These are phyloP conservation scores for Conomelus anceps DNA, from an alignment of 2,888 invertebrate genomes.

Conservation along the genomic window DNA sequence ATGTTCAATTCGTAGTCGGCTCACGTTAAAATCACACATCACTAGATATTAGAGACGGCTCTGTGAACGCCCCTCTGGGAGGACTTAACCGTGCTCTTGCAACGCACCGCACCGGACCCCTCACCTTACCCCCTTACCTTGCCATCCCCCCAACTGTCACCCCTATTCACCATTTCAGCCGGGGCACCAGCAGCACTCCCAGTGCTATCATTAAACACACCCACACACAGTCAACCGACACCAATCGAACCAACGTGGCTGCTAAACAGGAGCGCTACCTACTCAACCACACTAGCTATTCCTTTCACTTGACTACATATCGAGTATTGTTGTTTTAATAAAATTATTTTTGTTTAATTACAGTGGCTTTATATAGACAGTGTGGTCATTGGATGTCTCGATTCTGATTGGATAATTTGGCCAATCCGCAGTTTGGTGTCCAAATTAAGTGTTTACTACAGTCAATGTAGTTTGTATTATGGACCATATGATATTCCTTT, in stretches of 20 bases:
- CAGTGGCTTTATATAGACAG: no score
- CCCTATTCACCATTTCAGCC: background rate
- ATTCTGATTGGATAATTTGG: no score
- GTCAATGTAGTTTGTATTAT: no score
- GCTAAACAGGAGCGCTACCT: background rate
- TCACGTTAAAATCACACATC: slow-evolving; percentile 27
- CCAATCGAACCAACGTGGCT: background rate
- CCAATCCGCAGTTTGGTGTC: no score
- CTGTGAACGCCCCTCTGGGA: slow-evolving; percentile 22
- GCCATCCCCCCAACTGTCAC: background rate
- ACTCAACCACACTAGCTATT: background rate
- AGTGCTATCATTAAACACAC: slow-evolving; percentile 4
- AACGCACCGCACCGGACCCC: background rate
- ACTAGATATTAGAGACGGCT: slow-evolving; percentile 25
- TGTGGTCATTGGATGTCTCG: no score
- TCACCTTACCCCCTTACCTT: slow-evolving; percentile 18
- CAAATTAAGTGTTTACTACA: no score
- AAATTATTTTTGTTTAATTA: no score
- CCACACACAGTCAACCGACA: no score
- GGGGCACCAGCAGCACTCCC: background rate
- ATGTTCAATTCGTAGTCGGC: slow-evolving; percentile 23
- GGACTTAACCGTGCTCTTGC: slow-evolving; percentile 18
- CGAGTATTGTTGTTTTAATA: background rate
- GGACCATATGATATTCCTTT: no score
- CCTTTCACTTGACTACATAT: background rate